Base-by-base conservation (phyloP, 2,888 invertebrate genomes). In the Limenitis camilla region DNA sequence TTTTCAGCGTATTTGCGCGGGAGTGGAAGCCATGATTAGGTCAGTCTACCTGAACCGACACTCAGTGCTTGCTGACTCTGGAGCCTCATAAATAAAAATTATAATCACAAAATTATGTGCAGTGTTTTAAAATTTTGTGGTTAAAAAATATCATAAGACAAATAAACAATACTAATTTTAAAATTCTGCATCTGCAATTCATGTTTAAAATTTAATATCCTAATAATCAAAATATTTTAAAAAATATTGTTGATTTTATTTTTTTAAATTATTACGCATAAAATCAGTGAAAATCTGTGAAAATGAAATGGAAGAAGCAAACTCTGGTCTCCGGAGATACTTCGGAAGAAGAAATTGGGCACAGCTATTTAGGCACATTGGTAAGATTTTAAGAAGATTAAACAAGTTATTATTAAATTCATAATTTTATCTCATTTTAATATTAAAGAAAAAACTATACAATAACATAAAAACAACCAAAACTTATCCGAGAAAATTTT, bases 321-420 rank as follows among this genome's bases (percentile, higher is more conserved):
- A 63, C 47, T 8, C 59, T 87, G 53, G 85, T 87, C 11, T 85
- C 86, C 0, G 87, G 84, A 33, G 83, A 85, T 7, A 87, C 86
- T 1, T 85, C 87, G 2, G 87, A 87, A 50, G 87, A 86, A 55
- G 87, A 87, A 55, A 84, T 87, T 11, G 87, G 87, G 0, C 87
- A 87, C 59, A 84, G 76, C 68, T 87, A 87, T 60, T 66, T 87
- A 57, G 79, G 87, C 7, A 86, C 87, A 61, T 71, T 87, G 83
- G 87, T 87, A 59, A 87, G 87, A 29, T 29, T 0, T 10, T 40
- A 29, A 77, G 39, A n/a, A 11, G n/a, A 9, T n/a, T 9, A 36
- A 8, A 36, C 8, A 8, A 40, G 10, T 27, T 9, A 27, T 19
- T 5, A 7, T 11, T 29, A 11, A 38, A 38, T 35, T 39, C n/a